phyloP scores from a whole-genome alignment of 2,797 vertebrate genomes.

The Amazona finschi region DNA sequence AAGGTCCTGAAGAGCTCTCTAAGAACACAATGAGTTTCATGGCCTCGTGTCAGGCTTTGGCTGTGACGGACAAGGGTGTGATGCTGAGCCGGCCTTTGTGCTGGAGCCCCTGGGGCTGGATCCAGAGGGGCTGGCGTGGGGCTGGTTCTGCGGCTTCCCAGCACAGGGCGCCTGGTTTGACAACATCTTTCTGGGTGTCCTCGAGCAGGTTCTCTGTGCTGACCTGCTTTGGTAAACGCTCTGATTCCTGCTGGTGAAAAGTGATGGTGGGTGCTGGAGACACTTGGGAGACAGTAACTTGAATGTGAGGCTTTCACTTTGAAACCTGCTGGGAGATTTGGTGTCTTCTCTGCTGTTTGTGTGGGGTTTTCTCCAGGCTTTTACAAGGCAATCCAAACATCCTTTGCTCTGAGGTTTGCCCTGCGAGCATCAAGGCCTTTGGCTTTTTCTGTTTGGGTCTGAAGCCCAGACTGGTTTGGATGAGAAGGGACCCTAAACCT shows the following conservation, averaged over 20 bases:
- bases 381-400: neutral
- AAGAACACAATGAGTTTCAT: neutral
- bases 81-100: fast-evolving
- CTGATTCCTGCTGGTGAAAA: neutral
- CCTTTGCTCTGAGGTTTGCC: neutral
- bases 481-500: neutral
- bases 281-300: neutral
- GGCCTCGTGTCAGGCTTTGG: neutral
- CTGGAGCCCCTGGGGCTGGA: neutral
- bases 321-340: neutral
- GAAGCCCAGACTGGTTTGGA: neutral
- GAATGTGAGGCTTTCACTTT: fast-evolving
- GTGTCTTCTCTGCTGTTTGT: neutral
- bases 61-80: neutral
- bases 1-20: neutral
- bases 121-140: neutral
- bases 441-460: neutral
- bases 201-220: neutral
- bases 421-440: neutral
- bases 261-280: fast-evolving
- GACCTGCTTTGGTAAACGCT: neutral
- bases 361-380: neutral
- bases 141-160: neutral
- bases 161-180: neutral
- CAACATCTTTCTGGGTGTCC: neutral